These are phyloP conservation scores for Antedon mediterranea DNA, from an alignment of 53 echinoderm and acorn worm genomes.

Conservation along the genomic window DNA sequence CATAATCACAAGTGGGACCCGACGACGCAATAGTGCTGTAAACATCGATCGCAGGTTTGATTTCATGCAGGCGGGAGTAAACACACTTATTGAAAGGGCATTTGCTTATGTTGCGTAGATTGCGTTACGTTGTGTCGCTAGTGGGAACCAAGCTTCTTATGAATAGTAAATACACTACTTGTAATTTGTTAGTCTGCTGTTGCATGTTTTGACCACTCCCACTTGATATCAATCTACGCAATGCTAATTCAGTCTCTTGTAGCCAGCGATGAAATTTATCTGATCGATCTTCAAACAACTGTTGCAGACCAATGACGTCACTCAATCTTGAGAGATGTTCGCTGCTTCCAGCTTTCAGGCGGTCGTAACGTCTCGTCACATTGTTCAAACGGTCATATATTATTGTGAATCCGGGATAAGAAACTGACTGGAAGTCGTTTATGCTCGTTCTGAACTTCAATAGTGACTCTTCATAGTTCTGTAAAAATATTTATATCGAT, in stretches of 20 bases:
- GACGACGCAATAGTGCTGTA: no score
- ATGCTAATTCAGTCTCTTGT: slow-evolving; percentile 59
- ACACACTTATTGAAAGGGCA: no score
- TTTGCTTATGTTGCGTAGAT: no score
- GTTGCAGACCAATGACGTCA: slow-evolving; percentile 75
- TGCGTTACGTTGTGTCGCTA: no score
- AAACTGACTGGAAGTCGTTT: neutral
- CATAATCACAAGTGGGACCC: no score
- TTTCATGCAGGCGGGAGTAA: no score
- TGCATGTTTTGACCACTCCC: neutral
- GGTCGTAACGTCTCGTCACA: slow-evolving; percentile 56
- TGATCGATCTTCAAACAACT: slow-evolving; percentile 54
- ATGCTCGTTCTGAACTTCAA: slow-evolving; percentile 61
- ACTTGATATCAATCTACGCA: slow-evolving; percentile 2
- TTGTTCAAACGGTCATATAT: slow-evolving; percentile 50
- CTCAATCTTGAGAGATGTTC: slow-evolving; percentile 47
- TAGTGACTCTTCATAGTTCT: slow-evolving; percentile 70
- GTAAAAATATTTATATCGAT: no score
- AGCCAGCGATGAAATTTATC: slow-evolving; percentile 67
- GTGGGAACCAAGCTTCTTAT: no score
- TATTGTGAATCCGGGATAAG: slow-evolving; percentile 41
- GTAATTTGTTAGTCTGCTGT: neutral
- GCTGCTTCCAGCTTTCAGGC: slow-evolving; percentile 36
- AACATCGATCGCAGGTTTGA: no score
- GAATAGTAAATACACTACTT: neutral